These are phyloP conservation scores for Tragelaphus strepsiceros DNA, from an alignment of 2,113 vertebrate species.

Conservation along the genomic window DNA sequence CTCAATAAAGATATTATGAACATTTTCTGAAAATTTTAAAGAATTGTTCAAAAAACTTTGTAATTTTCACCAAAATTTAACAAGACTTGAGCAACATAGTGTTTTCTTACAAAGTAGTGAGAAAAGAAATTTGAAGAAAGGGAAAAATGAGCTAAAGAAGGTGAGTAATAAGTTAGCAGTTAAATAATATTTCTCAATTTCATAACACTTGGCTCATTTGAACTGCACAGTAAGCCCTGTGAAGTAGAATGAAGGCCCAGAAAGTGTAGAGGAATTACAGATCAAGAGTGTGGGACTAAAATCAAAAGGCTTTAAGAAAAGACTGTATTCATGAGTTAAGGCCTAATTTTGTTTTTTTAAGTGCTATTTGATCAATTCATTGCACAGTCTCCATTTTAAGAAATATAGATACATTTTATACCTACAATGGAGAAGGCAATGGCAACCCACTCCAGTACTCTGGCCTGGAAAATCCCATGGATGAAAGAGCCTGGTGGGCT, in stretches of 20 bases:
- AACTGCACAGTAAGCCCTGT: background rate
- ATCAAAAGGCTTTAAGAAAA: background rate
- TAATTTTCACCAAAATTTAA: background rate
- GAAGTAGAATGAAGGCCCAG: background rate
- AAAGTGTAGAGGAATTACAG: background rate
- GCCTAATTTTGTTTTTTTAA: background rate
- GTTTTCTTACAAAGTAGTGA: background rate
- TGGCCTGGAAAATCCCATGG: too few species aligned
- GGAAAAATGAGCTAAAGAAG: background rate
- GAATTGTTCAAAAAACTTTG: background rate
- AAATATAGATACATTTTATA: background rate
- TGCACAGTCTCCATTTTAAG: background rate
- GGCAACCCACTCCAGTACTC: too few species aligned
- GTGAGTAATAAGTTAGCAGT: background rate
- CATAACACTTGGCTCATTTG: background rate
- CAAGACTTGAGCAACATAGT: background rate
- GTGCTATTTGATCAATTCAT: background rate
- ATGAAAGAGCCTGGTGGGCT: too few species aligned
- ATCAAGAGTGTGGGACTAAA: background rate
- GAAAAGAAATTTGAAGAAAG: background rate
- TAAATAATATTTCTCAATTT: background rate
- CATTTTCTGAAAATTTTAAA: background rate
- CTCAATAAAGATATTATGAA: background rate
- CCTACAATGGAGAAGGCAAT: too few species aligned
- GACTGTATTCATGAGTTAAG: background rate